Conservation (phyloP, 2,113 vertebrate species). For the Nesoenas mayeri region DNA sequence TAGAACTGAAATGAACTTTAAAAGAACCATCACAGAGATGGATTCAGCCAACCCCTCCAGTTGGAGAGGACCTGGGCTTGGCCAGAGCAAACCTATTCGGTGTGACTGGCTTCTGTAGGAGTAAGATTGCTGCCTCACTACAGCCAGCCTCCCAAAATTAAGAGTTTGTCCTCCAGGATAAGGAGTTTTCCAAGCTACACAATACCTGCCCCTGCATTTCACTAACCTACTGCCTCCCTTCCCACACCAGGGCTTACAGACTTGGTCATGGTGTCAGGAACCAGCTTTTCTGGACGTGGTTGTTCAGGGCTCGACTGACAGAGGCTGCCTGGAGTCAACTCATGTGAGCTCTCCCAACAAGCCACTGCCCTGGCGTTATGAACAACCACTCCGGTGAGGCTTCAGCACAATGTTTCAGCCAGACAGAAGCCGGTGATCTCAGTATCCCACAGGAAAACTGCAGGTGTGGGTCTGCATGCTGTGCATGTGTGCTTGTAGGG, state of each 20-base stretch:
- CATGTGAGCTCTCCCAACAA: neutral
- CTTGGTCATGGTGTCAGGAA: neutral
- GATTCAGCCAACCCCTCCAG: neutral
- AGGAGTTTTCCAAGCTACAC: neutral
- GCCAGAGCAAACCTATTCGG: neutral
- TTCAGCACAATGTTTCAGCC: neutral
- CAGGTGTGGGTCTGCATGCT: accelerated
- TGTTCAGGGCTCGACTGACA: neutral
- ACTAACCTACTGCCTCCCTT: neutral
- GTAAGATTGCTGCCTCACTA: neutral
- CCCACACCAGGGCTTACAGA: neutral
- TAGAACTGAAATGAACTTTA: neutral
- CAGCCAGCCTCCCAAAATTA: neutral
- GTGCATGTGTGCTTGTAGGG: accelerated
- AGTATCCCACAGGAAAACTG: neutral
- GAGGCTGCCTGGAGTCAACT: neutral
- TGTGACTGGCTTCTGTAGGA: neutral
- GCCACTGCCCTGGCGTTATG: neutral
- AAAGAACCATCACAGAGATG: neutral
- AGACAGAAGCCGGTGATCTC: neutral
- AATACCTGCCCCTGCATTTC: neutral
- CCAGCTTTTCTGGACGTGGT: neutral
- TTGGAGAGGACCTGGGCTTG: neutral
- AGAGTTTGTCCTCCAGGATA: neutral
- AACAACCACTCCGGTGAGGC: neutral